phyloP scores from a whole-genome alignment of 2,113 vertebrate species.

The Neodon shergylaensis region DNA sequence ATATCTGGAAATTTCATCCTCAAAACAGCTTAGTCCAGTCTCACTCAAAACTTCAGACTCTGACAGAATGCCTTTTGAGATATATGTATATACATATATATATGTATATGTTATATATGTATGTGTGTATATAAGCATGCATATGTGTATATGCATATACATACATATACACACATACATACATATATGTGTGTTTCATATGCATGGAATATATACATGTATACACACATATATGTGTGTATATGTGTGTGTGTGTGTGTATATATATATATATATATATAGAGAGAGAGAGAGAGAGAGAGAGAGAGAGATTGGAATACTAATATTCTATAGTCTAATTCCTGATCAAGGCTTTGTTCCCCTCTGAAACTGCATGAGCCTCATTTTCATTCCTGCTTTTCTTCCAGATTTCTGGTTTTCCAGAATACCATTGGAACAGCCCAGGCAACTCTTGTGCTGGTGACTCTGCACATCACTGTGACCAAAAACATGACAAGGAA shows the following conservation, averaged over 20 bases:
- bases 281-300: too few species aligned
- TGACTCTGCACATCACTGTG: not conserved
- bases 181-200: too few species aligned
- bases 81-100: too few species aligned
- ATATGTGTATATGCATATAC: too few species aligned
- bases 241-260: too few species aligned
- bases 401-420: not conserved
- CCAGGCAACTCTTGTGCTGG: not conserved
- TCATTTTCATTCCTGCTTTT: not conserved
- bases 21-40: not conserved
- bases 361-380: not conserved
- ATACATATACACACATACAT: too few species aligned
- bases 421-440: not conserved
- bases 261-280: not conserved
- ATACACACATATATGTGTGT: too few species aligned
- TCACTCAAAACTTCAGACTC: not conserved
- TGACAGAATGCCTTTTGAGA: not conserved
- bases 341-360: not conserved
- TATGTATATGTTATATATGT: accelerated
- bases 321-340: not conserved
- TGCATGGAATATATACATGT: too few species aligned
- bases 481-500: not conserved
- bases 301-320: not conserved
- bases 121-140: too few species aligned
- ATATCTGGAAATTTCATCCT: not conserved